Percentiles rank a stretch among this genome's conserved stretches.
phyloP scores from a whole-genome alignment of 2,113 vertebrate genomes.

The Phycodurus eques region DNA sequence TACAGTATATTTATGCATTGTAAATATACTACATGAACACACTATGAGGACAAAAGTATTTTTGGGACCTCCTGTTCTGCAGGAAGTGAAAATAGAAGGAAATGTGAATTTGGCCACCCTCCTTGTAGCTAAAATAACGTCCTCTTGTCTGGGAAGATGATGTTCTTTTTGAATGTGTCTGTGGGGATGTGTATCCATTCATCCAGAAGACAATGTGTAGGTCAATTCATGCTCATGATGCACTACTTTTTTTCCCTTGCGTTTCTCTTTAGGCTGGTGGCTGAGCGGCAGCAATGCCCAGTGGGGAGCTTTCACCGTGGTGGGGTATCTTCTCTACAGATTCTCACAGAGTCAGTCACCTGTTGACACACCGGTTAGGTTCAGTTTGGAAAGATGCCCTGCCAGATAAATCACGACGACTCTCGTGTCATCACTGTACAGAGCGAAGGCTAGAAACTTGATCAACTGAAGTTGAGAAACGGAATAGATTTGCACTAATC shows the following conservation, averaged over 20 bases:
- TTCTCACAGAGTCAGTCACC: conserved; percentile 67
- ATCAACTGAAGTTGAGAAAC: not conserved
- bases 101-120: not conserved
- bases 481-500: not conserved
- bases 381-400: not conserved
- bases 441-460: not conserved
- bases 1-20: not conserved
- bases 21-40: too few relatives aligned
- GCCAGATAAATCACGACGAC: not conserved
- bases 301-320: conserved; percentile 59
- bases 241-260: not conserved
- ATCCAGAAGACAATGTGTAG: too few relatives aligned
- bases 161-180: too few relatives aligned
- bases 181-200: too few relatives aligned
- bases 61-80: not conserved
- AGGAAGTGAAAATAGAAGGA: not conserved
- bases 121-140: too few relatives aligned
- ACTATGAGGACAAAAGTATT: not conserved
- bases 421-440: not conserved
- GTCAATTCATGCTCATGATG: too few relatives aligned
- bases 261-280: conserved; percentile 51
- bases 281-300: conserved; percentile 42
- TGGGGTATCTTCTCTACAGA: conserved; percentile 67
- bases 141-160: too few relatives aligned
- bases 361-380: not conserved